phyloP scores from a whole-genome alignment of 2,797 vertebrate genomes.

The Sylvilagus floridanus region DNA sequence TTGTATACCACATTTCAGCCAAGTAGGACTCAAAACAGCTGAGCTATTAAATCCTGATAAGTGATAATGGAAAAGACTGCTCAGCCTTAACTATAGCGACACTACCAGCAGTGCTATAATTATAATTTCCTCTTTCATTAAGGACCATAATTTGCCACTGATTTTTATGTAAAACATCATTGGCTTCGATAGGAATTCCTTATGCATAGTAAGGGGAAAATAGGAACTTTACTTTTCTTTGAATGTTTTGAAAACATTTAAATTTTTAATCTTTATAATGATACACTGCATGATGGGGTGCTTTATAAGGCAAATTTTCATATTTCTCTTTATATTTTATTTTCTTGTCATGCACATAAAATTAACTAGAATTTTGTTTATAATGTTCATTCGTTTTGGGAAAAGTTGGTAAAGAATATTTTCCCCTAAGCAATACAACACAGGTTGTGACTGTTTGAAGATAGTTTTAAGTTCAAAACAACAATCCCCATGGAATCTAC shows the following conservation, averaged over 20 bases:
- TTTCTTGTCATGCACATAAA: background rate
- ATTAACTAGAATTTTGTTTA: background rate
- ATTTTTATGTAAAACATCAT: slow-evolving; percentile 70
- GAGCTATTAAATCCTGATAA: slow-evolving; percentile 74
- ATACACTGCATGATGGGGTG: background rate
- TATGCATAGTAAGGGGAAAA: slow-evolving; percentile 35
- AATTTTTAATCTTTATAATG: slow-evolving; percentile 35
- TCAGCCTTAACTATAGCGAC: slow-evolving; percentile 59
- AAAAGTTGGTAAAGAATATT: background rate
- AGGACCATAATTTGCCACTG: slow-evolving; percentile 58
- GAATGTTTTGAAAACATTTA: slow-evolving; percentile 57
- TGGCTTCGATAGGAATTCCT: slow-evolving; percentile 60
- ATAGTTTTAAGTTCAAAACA: slow-evolving; percentile 12
- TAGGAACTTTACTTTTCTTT: background rate
- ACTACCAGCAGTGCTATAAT: slow-evolving; percentile 49
- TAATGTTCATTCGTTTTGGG: background rate
- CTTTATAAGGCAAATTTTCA: background rate
- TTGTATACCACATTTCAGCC: slow-evolving; percentile 43
- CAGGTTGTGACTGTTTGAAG: slow-evolving; percentile 4
- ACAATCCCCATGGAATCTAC: background rate
- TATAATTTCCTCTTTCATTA: slow-evolving; percentile 70
- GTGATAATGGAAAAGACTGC: slow-evolving; percentile 69
- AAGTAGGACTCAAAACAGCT: slow-evolving; percentile 67
- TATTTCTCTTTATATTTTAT: background rate
- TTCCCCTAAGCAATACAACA: background rate